Conservation (phyloP, 2,113 vertebrate species). For the Epinephelus moara region DNA sequence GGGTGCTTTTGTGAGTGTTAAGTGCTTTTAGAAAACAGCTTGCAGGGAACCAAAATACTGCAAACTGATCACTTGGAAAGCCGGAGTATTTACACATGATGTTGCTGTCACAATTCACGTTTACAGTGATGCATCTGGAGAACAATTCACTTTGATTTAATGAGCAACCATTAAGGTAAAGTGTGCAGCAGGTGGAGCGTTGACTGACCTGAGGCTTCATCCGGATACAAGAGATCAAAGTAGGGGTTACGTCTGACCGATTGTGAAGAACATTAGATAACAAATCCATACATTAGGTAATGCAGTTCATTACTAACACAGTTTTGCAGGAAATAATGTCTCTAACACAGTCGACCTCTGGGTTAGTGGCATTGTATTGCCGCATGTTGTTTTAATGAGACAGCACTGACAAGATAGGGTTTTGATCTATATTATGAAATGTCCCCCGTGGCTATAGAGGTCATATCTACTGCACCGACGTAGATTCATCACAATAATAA, state of each 20-base stretch:
- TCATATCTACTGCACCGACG: conserved; percentile 7
- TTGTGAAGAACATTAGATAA: conserved; percentile 35
- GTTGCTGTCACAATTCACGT: conserved; percentile 16
- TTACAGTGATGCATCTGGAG: background rate
- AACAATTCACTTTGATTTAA: conserved; percentile 18
- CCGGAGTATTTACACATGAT: background rate
- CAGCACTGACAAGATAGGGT: background rate
- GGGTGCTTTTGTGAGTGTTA: background rate
- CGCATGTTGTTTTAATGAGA: conserved; percentile 36
- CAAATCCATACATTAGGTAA: conserved; percentile 12
- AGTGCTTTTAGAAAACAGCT: background rate
- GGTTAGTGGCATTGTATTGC: background rate
- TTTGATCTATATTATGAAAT: conserved; percentile 49
- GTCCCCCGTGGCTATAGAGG: conserved; percentile 2
- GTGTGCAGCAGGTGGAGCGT: background rate
- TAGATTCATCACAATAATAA: conserved; percentile 49
- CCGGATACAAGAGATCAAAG: conserved; percentile 10
- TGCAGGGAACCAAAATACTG: background rate
- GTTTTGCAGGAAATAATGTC: conserved; percentile 18
- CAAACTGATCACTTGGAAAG: background rate
- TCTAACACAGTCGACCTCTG: conserved; percentile 3
- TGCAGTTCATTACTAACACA: conserved; percentile 7
- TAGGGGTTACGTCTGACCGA: conserved; percentile 13
- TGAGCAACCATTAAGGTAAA: conserved; percentile 15
- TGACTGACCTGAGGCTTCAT: background rate